Percentiles rank a stretch among this genome's conserved stretches.
Evolutionary conservation across 2,888 invertebrate genomes (phyloP).

Genomic region (Nemotelus pantherinus): DNA sequence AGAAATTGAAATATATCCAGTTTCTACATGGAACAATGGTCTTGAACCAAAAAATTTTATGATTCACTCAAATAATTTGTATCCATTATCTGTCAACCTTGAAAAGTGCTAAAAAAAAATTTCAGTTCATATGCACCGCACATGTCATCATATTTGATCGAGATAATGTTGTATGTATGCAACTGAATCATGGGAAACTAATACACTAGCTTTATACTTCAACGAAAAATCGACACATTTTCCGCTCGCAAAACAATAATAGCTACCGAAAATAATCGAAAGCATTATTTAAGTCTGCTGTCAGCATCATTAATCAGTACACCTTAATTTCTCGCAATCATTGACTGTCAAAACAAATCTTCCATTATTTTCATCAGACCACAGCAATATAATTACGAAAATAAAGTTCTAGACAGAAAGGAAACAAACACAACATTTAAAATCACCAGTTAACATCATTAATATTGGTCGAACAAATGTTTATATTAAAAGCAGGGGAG

Average conservation of each 20-base stretch:
- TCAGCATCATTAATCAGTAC: conserved; percentile 48
- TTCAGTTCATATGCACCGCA: too few species aligned
- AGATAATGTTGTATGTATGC: too few species aligned
- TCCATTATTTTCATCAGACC: conserved; percentile 62
- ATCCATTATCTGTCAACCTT: too few species aligned
- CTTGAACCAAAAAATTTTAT: too few species aligned
- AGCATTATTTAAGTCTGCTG: conserved; percentile 42
- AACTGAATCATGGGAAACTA: too few species aligned
- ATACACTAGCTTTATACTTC: too few species aligned
- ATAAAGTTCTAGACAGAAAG: conserved; percentile 37
- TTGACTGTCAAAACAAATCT: conserved; percentile 63
- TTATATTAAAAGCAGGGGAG: conserved; percentile 48
- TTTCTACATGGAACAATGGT: too few species aligned
- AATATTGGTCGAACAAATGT: conserved; percentile 49
- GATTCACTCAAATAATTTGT: too few species aligned
- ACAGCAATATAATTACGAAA: conserved; percentile 57
- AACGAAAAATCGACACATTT: too few species aligned
- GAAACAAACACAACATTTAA: conserved; percentile 48
- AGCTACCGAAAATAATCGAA: conserved; percentile 16
- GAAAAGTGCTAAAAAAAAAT: too few species aligned
- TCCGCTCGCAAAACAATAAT: background rate
- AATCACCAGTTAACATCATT: conserved; percentile 50
- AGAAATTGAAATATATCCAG: too few species aligned
- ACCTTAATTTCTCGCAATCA: conserved; percentile 50
- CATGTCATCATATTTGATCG: too few species aligned